Evolutionary conservation across 1,140 invertebrate species (phyloP).

Genomic region (Copidosoma floridanum): DNA sequence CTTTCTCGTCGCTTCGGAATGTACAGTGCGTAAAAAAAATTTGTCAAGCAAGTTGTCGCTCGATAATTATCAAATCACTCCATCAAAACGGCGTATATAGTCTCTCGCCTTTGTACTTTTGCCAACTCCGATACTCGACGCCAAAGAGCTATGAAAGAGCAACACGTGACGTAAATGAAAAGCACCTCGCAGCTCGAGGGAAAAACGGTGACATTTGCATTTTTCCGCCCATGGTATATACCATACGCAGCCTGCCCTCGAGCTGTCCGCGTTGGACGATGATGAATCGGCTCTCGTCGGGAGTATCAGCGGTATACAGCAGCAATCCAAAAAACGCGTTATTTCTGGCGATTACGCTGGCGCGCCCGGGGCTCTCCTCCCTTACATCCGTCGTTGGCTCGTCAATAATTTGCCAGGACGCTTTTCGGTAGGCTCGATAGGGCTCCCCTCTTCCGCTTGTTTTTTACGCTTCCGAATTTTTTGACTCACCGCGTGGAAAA

Average conservation of each 20-base stretch:
- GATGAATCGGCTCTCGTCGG: constrained; percentile 40
- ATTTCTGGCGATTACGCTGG: too few relatives aligned
- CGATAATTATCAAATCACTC: too few relatives aligned
- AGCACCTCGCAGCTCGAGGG: too few relatives aligned
- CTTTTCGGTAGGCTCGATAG: neutral
- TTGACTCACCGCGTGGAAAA: neutral
- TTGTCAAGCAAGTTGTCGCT: too few relatives aligned
- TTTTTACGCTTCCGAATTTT: neutral
- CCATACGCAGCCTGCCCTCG: too few relatives aligned
- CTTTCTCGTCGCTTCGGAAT: too few relatives aligned
- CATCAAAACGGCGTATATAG: too few relatives aligned
- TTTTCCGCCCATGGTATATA: constrained; percentile 12
- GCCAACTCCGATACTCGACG: too few relatives aligned
- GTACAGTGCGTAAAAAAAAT: too few relatives aligned
- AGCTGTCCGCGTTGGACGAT: constrained; percentile 40
- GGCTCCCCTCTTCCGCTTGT: neutral
- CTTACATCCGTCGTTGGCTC: neutral
- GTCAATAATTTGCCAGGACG: neutral
- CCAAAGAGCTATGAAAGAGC: neutral
- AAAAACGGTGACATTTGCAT: constrained; percentile 18
- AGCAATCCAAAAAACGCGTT: too few relatives aligned
- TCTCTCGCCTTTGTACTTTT: too few relatives aligned
- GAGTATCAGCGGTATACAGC: too few relatives aligned
- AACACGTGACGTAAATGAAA: neutral
- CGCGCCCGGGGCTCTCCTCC: constrained; percentile 2